These are phyloP conservation scores for Calosoma granatense DNA, from an alignment of 1,140 invertebrate genomes.

Conservation along the genomic window DNA sequence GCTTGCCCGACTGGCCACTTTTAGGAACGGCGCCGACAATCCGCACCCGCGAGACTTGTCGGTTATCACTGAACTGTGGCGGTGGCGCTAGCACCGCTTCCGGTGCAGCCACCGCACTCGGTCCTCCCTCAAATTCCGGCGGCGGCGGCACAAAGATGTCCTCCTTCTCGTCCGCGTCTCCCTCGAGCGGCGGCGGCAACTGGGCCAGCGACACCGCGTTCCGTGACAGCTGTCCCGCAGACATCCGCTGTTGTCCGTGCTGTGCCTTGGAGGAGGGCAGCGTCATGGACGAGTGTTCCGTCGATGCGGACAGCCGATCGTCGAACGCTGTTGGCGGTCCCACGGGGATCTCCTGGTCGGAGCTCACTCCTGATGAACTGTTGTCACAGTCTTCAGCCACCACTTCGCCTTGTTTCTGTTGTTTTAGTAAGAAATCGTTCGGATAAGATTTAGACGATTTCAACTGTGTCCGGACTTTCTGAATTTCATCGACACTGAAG, in stretches of 20 bases:
- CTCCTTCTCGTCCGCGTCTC: slow-evolving; percentile 55
- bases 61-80: slow-evolving; percentile 58
- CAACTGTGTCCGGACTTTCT: slow-evolving; percentile 69
- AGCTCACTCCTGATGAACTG: slow-evolving; percentile 76
- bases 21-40: slow-evolving; percentile 74
- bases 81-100: slow-evolving; percentile 52
- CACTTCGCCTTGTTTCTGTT: slow-evolving; percentile 37
- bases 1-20: slow-evolving; percentile 26
- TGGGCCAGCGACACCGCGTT: slow-evolving; percentile 68
- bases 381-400: slow-evolving; percentile 69
- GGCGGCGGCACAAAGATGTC: slow-evolving; percentile 64
- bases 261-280: slow-evolving; percentile 21
- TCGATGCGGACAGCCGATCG: slow-evolving; percentile 29
- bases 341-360: slow-evolving; percentile 62
- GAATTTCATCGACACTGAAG: slow-evolving; percentile 78
- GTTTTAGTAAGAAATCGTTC: slow-evolving; percentile 58
- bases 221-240: slow-evolving; percentile 43
- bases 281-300: slow-evolving; percentile 30
- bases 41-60: slow-evolving; percentile 47
- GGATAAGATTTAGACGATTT: slow-evolving; percentile 78
- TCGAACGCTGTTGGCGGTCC: slow-evolving; percentile 33
- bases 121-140: slow-evolving; percentile 57
- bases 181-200: slow-evolving; percentile 70
- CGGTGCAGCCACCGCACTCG: slow-evolving; percentile 32
- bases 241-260: slow-evolving; percentile 33